Base-by-base conservation (phyloP, 2,797 vertebrate genomes). In the Adelosebastes latens region DNA sequence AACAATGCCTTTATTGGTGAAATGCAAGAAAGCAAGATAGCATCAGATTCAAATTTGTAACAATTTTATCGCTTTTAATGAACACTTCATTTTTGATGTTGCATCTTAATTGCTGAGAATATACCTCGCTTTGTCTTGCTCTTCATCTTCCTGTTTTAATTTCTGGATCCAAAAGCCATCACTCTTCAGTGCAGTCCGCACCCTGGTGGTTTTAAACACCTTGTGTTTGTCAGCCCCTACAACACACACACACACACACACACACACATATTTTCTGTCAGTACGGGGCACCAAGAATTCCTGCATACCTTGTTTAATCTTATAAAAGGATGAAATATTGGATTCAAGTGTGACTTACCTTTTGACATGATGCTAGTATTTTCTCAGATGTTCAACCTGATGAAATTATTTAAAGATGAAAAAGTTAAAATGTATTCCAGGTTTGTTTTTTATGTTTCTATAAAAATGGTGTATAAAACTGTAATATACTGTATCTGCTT, bases 121-220 rank as follows among this genome's bases (percentile, higher is more conserved):
- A 18, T 87, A 92, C 91, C 83, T 29, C 8, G 39, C 16, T 32
- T 78, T 39, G 1, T 82, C 72, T 25, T 69, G 24, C 46, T 73
- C 34, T 16, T 70, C n/a, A 4, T 65, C 31, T 6, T 71, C 62
- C 10, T 79, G 7, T 6, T 58, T 8, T 27, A 34, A 12, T 63
- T 2, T 79, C 0, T 84, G 83, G 74, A 96, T 95, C 95, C 95
- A 96, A 46, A 93, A 92, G 77, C 58, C 31, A 3, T 96, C 94
- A 0, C 82, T 79, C 72, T 92, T 94, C 49, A 94, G 46, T 2
- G 75, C 0, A 1, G 68, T 89, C 11, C 89, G 77, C 42, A 95
- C 90, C 71, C 74, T 89, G 46, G 80, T 93, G 39, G 72, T 87
- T 74, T 58, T 29, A 22, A 95, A 70, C 64, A 94, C 93, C 24